Base-by-base conservation (phyloP, 2,888 invertebrate species). In the Metacarcinus magister region DNA sequence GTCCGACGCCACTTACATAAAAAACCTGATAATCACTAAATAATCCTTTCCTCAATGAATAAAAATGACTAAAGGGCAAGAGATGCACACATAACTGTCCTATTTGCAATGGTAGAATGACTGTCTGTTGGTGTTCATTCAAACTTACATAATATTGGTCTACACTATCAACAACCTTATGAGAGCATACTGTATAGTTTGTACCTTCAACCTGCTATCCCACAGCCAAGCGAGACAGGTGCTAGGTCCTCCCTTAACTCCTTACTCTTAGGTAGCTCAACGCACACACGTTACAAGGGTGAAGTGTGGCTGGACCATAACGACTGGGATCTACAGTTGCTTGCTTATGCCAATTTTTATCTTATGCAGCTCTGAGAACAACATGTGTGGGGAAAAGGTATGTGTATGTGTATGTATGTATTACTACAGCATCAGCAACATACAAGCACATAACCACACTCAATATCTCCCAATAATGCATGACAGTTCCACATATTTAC, bases 131-230 rank as follows among this genome's bases (percentile, higher is more conserved):
- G 87, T 87, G 87, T 39, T 39, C 87, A 87, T 39, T 87, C 39
- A 39, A 87, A 87, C 87, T 87, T 87, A 87, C 87, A 87, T 87
- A 87, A 87, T 87, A 87, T 87, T 87, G 87, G 16, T 39, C 87
- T 87, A 87, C 3, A 16, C 39, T 87, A 87, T 87, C 87, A 87
- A 87, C 87, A 87, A 87, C 87, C 87, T 87, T 87, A 87, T 39
- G 87, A 87, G 87, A 87, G 87, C 87, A 87, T 87, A 87, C 87
- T 87, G 87, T 87, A 39, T 87, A 87, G 87, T 87, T 87, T 87
- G 87, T 87, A 87, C 87, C 87, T 87, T 87, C 87, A 32, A 87
- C 87, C 87, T 87, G 87, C 87, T 39, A n/a, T 87, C 87, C 87
- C 87, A 87, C 87, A 23, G 87, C 39, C 10, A 0, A 87, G 32